Conservation (phyloP, 2,888 invertebrate genomes). For the Ypsolopha scabrella region DNA sequence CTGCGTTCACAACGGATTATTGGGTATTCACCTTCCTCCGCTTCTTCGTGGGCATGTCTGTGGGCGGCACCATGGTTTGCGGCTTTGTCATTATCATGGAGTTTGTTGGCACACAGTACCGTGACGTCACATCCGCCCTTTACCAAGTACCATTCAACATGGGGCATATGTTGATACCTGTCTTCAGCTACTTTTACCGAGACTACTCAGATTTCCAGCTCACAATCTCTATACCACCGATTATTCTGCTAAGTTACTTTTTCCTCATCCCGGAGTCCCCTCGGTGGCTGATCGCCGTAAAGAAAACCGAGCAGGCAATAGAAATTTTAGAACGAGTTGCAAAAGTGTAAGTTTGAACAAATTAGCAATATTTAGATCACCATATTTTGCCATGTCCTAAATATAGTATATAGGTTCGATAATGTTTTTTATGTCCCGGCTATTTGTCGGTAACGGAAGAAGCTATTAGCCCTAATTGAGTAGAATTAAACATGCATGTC, state of each 20-base stretch:
- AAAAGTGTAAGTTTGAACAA: slow-evolving; percentile 21
- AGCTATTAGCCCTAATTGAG: too few relatives aligned
- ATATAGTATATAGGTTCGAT: too few relatives aligned
- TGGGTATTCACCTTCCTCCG: slow-evolving; percentile 74
- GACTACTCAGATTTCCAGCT: slow-evolving; percentile 76
- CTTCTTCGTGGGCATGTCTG: slow-evolving; percentile 78
- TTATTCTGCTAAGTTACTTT: slow-evolving; percentile 73
- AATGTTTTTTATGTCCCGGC: too few relatives aligned
- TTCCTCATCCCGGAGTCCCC: slow-evolving; percentile 83
- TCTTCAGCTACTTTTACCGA: slow-evolving; percentile 73
- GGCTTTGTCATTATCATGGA: slow-evolving; percentile 76
- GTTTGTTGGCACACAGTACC: slow-evolving; percentile 69
- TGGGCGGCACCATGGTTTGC: slow-evolving; percentile 84
- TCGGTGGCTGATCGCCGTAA: slow-evolving; percentile 81
- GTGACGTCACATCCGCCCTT: slow-evolving; percentile 70
- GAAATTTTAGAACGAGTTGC: slow-evolving; percentile 75
- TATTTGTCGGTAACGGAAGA: too few relatives aligned
- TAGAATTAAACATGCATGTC: too few relatives aligned
- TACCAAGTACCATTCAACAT: slow-evolving; percentile 79
- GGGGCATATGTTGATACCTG: slow-evolving; percentile 74
- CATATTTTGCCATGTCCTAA: too few relatives aligned
- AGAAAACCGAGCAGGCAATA: slow-evolving; percentile 75
- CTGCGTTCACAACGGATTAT: slow-evolving; percentile 74
- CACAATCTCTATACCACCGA: slow-evolving; percentile 71
- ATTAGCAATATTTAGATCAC: too few relatives aligned